Evolutionary conservation across 2,113 vertebrate genomes (phyloP).

Genomic region (Alces alces): DNA sequence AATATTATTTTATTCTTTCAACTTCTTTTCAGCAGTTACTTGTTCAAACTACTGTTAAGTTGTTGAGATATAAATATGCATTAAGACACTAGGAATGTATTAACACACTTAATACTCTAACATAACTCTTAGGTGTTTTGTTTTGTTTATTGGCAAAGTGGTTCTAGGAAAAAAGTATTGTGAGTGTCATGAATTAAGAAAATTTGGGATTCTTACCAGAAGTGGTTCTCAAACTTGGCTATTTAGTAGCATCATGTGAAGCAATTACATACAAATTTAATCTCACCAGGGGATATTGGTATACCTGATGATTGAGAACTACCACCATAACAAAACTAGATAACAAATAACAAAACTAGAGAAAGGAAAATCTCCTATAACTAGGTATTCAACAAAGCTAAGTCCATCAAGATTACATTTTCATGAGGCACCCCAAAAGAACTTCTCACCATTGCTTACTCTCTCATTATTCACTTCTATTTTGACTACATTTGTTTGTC

Average conservation of each 20-base stretch:
- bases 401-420: not conserved
- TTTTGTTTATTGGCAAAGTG: not conserved
- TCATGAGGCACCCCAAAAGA: not conserved
- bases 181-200: not conserved
- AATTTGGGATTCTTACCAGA: not conserved
- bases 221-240: not conserved
- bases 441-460: not conserved
- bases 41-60: not conserved
- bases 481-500: not conserved
- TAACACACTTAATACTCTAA: not conserved
- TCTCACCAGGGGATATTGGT: not conserved
- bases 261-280: not conserved
- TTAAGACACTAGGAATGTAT: not conserved
- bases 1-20: not conserved
- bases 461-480: not conserved
- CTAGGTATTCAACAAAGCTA: not conserved
- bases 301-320: not conserved
- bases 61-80: not conserved
- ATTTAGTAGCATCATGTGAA: not conserved
- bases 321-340: not conserved
- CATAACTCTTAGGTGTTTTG: not conserved
- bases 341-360: not conserved
- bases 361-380: not conserved
- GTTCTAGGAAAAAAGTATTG: not conserved
- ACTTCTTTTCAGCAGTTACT: not conserved